Evolutionary conservation across 2,797 vertebrate species (phyloP).

Genomic region (Onychomys arenicola): DNA sequence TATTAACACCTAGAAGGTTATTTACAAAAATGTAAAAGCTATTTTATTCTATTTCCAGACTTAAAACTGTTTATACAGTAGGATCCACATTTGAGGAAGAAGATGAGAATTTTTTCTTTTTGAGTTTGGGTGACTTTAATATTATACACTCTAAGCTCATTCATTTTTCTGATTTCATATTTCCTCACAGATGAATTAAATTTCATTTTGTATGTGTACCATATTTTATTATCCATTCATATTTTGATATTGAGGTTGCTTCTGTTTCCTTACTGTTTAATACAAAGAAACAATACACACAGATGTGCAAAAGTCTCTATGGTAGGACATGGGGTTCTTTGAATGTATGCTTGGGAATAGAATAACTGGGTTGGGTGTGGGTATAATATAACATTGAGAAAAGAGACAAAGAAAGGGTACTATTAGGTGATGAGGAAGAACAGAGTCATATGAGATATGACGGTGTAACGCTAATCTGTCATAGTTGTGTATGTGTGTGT

Average conservation of each 20-base stretch:
- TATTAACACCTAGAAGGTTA: background rate
- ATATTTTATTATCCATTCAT: background rate
- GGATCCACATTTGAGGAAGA: background rate
- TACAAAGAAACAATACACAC: background rate
- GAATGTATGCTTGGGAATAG: background rate
- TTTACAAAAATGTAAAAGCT: background rate
- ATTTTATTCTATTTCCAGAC: background rate
- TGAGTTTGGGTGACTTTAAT: background rate
- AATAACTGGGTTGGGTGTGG: background rate
- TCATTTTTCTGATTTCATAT: background rate
- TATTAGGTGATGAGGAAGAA: background rate
- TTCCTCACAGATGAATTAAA: background rate
- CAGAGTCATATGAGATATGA: too few relatives aligned
- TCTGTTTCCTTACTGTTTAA: background rate
- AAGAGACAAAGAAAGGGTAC: background rate
- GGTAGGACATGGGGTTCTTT: background rate
- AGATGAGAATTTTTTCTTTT: background rate
- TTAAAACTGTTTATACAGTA: background rate
- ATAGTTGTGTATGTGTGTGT: background rate
- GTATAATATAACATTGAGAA: background rate
- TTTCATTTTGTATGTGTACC: background rate
- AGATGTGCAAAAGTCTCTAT: background rate
- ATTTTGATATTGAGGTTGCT: background rate
- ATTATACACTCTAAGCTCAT: background rate
- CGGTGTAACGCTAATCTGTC: background rate